Conservation (phyloP, 2,113 vertebrate species). For the Barbus barbus region DNA sequence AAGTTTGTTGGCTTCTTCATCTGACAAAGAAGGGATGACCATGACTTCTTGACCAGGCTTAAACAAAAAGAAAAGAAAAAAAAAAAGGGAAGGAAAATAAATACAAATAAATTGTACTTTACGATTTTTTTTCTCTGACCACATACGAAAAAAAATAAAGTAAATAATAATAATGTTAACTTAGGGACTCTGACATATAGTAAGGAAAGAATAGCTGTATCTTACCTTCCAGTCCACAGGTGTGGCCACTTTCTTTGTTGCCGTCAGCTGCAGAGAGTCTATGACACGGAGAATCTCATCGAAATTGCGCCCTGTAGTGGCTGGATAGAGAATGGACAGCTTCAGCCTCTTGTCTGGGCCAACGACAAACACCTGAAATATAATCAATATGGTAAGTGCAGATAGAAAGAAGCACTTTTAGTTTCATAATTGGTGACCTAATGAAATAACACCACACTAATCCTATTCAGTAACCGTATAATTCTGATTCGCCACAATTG, state of each 20-base stretch:
- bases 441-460: background rate
- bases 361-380: constrained; percentile 87
- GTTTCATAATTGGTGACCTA: background rate
- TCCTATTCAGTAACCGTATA: background rate
- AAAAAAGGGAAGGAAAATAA: background rate
- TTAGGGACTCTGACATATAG: too few species aligned
- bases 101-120: too few species aligned
- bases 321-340: constrained; percentile 95
- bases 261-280: constrained; percentile 93
- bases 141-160: too few species aligned
- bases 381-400: too few species aligned
- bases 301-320: constrained; percentile 96
- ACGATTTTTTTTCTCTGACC: too few species aligned
- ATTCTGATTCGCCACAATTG: too few species aligned
- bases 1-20: constrained; percentile 83
- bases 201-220: too few species aligned
- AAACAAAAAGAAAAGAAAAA: constrained; percentile 21
- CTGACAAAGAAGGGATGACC: constrained; percentile 88
- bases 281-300: constrained; percentile 91
- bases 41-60: constrained; percentile 89
- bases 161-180: too few species aligned
- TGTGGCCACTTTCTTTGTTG: constrained; percentile 89
- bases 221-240: constrained; percentile 96
- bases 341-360: constrained; percentile 97
- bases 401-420: too few species aligned